Percentiles rank a stretch among this genome's conserved stretches.
phyloP scores from a whole-genome alignment of 2,888 invertebrate genomes.

The Crepidodera aurea region DNA sequence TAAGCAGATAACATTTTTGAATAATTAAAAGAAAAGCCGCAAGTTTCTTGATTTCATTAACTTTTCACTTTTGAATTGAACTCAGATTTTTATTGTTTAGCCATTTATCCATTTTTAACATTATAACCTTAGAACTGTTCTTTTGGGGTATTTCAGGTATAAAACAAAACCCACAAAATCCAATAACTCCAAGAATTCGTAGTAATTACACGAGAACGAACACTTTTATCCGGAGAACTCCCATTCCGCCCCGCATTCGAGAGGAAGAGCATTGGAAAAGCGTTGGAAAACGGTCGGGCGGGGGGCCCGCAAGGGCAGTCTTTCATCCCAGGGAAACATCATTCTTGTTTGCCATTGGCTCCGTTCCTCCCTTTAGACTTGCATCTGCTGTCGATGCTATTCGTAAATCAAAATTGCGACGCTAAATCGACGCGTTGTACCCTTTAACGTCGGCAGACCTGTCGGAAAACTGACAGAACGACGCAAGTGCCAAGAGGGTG shows the following conservation, averaged over 20 bases:
- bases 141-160: neutral
- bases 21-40: too few species aligned
- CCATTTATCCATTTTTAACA: too few species aligned
- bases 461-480: constrained; percentile 47
- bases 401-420: constrained; percentile 62
- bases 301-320: constrained; percentile 42
- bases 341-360: constrained; percentile 56
- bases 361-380: constrained; percentile 56
- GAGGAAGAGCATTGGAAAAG: constrained; percentile 32
- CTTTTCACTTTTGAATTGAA: too few species aligned
- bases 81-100: too few species aligned
- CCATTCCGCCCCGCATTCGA: constrained; percentile 28
- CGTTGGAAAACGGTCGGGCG: constrained; percentile 31
- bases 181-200: constrained; percentile 24
- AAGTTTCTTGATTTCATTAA: too few species aligned
- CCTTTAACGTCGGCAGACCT: constrained; percentile 51
- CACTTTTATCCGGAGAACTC: constrained; percentile 33
- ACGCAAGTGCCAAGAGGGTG: constrained; percentile 36
- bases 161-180: constrained; percentile 6
- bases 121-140: neutral
- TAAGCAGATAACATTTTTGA: too few species aligned
- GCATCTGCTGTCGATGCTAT: constrained; percentile 62
- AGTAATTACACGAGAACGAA: constrained; percentile 26
- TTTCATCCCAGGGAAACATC: constrained; percentile 51
- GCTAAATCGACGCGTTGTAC: constrained; percentile 47